Evolutionary conservation across 2,797 vertebrate genomes (phyloP).

Genomic region (Sebastes aleutianus): DNA sequence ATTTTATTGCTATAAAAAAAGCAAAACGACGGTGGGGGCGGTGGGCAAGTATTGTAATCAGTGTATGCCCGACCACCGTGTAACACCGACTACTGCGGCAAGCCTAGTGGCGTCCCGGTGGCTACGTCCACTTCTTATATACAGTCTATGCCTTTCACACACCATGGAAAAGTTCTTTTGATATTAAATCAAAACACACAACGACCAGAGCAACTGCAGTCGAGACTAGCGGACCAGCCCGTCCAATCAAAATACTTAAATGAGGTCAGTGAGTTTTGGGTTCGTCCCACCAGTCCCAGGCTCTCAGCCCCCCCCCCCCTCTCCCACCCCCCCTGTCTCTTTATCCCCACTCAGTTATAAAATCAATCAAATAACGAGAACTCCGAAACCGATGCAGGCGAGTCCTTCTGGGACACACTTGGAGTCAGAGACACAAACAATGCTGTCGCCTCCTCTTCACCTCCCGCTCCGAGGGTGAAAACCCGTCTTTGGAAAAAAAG

Average conservation of each 20-base stretch:
- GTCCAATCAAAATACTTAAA: conserved; percentile 10
- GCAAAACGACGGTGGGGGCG: too few relatives aligned
- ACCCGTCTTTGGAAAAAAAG: conserved; percentile 24
- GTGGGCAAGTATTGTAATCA: too few relatives aligned
- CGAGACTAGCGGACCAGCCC: neutral
- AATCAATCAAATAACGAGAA: neutral
- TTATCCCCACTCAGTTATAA: neutral
- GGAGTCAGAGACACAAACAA: conserved; percentile 39
- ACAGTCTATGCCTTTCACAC: neutral
- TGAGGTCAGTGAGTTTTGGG: conserved; percentile 10
- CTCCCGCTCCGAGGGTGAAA: neutral
- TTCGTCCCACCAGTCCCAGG: neutral
- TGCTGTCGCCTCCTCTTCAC: neutral
- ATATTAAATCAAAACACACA: conserved; percentile 16
- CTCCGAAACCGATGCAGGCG: neutral
- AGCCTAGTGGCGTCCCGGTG: too few relatives aligned
- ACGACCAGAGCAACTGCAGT: neutral
- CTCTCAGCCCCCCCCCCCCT: neutral
- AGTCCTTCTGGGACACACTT: neutral
- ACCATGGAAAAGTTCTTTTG: neutral
- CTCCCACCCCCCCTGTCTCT: fast-evolving
- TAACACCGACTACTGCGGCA: too few relatives aligned
- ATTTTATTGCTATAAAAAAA: too few relatives aligned
- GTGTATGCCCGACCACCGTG: too few relatives aligned
- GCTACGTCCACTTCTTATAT: too few relatives aligned